Conservation (phyloP, 2,113 vertebrate genomes). For the Xenopus tropicalis region DNA sequence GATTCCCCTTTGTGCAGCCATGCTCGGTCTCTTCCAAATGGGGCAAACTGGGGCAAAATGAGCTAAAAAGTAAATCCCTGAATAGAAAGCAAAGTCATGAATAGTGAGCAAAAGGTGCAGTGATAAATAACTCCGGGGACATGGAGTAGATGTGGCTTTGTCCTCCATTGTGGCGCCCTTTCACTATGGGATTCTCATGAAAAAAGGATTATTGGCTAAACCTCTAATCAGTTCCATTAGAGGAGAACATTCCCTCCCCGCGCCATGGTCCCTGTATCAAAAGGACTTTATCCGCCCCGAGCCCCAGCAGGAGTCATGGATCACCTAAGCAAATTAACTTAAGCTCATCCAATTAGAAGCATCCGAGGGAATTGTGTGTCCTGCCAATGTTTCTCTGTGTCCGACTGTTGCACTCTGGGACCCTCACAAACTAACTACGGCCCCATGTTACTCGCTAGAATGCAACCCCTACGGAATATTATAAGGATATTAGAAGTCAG, state of each 20-base stretch:
- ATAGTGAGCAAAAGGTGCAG: neutral
- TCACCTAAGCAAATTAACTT: conserved; percentile 32
- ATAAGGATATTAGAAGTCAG: no score
- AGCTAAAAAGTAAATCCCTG: neutral
- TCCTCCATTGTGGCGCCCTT: neutral
- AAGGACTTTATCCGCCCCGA: conserved; percentile 7
- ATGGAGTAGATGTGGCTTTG: neutral
- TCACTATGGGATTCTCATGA: conserved; percentile 18
- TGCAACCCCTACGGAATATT: no score
- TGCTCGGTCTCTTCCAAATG: neutral
- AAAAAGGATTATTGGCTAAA: conserved; percentile 32
- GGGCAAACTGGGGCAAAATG: neutral
- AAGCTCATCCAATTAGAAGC: conserved; percentile 31
- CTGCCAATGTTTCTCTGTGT: neutral
- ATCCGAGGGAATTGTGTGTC: neutral
- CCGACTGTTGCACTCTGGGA: neutral
- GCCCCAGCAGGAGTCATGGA: conserved; percentile 31
- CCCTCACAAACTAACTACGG: no score
- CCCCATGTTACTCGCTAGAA: no score
- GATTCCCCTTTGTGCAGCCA: neutral
- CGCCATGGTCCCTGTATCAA: neutral
- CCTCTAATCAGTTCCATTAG: conserved; percentile 18
- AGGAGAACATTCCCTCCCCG: neutral
- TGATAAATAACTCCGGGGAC: neutral
- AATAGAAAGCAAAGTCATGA: neutral